These are phyloP conservation scores for Netelia melanura DNA, from an alignment of 2,888 invertebrate species.

Conservation along the genomic window DNA sequence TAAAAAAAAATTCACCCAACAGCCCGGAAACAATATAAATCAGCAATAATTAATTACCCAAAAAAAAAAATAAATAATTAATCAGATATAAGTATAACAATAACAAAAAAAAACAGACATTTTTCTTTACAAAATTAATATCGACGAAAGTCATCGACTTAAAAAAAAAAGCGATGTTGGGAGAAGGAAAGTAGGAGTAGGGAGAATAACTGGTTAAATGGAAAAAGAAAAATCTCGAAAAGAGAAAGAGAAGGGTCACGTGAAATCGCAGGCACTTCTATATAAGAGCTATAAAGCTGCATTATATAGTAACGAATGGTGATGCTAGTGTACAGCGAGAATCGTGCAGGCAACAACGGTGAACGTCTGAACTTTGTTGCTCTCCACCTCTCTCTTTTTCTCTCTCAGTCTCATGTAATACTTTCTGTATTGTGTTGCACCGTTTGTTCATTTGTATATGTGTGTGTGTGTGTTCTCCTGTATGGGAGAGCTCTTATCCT, in stretches of 20 bases:
- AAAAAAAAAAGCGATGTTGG: background rate
- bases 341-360: constrained; percentile 76
- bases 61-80: background rate
- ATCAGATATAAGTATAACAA: background rate
- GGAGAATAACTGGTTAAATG: constrained; percentile 18
- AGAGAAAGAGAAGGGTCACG: constrained; percentile 65
- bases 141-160: background rate
- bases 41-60: background rate
- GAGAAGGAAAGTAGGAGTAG: background rate
- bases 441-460: constrained; percentile 25
- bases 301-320: constrained; percentile 49
- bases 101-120: background rate
- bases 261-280: constrained; percentile 48
- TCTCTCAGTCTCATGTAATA: constrained; percentile 47
- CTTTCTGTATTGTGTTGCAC: constrained; percentile 56
- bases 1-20: background rate
- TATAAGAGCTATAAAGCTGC: constrained; percentile 36
- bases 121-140: background rate
- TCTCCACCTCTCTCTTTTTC: constrained; percentile 34
- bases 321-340: constrained; percentile 63
- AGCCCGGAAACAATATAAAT: background rate
- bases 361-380: constrained; percentile 81
- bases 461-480: constrained; percentile 2
- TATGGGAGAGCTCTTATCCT: constrained; percentile 52
- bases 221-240: constrained; percentile 30